Evolutionary conservation across 2,888 invertebrate genomes (phyloP).

Genomic region (Xestia xanthographa): DNA sequence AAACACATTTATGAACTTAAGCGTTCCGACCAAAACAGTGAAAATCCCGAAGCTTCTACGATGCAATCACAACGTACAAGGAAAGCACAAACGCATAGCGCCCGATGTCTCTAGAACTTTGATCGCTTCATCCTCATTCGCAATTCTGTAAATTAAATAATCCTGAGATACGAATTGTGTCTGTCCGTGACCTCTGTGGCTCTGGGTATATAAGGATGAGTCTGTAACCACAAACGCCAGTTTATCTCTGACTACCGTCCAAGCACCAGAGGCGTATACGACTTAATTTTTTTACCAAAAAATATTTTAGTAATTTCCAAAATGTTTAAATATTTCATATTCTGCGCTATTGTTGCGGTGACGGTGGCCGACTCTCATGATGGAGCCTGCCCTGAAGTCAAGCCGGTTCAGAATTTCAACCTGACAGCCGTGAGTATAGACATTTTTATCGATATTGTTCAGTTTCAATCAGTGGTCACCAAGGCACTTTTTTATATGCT

Average conservation of each 20-base stretch:
- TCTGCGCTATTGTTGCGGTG: conserved; percentile 74
- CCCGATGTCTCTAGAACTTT: conserved; percentile 69
- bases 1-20: no score
- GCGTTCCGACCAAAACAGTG: not conserved
- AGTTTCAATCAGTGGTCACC: not conserved
- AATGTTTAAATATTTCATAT: conserved; percentile 77
- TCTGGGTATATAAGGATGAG: conserved; percentile 78
- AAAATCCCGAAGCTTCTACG: not conserved
- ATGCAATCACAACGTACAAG: conserved; percentile 12
- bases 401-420: conserved; percentile 81
- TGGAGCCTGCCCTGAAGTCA: conserved; percentile 80
- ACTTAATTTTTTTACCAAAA: conserved; percentile 69
- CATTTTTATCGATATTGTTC: not conserved
- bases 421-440: conserved; percentile 76
- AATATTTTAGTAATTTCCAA: conserved; percentile 51
- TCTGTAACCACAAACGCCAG: conserved; percentile 66
- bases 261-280: conserved; percentile 64
- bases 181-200: conserved; percentile 80
- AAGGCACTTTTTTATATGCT: not conserved
- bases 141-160: conserved; percentile 78
- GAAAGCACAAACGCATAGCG: conserved; percentile 32
- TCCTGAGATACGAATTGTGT: conserved; percentile 75
- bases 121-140: conserved; percentile 64
- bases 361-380: conserved; percentile 79
- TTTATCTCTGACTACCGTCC: conserved; percentile 72